Percentiles rank a stretch among this genome's conserved stretches.
phyloP scores from a whole-genome alignment of 2,113 vertebrate genomes.

The Clarias magur region DNA sequence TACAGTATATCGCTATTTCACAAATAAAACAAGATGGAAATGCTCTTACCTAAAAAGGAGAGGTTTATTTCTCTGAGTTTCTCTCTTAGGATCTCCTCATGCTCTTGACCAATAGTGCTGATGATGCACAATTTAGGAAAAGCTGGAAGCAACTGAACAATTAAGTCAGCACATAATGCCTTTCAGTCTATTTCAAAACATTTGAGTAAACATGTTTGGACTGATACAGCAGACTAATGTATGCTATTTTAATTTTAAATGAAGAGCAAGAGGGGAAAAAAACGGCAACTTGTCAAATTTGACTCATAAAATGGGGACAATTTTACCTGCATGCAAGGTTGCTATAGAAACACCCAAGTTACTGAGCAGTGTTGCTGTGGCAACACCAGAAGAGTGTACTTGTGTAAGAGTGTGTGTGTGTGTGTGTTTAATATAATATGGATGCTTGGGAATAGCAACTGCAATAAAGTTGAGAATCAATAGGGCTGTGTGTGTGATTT shows the following conservation, averaged over 20 bases:
- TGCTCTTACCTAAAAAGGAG: slow-evolving; percentile 89
- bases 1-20: neutral
- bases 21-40: neutral
- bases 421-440: slow-evolving; percentile 34
- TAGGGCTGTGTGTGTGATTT: slow-evolving; percentile 38
- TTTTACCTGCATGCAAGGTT: slow-evolving; percentile 58
- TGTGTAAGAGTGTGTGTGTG: neutral
- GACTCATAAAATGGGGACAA: slow-evolving; percentile 39
- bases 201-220: neutral
- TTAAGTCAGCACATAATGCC: neutral
- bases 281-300: slow-evolving; percentile 24
- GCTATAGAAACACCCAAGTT: slow-evolving; percentile 60
- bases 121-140: slow-evolving; percentile 75
- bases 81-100: slow-evolving; percentile 89
- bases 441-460: slow-evolving; percentile 27
- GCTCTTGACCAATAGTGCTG: slow-evolving; percentile 93
- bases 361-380: slow-evolving; percentile 61
- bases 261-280: slow-evolving; percentile 1
- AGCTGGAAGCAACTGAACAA: neutral
- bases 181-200: neutral
- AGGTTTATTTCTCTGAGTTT: slow-evolving; percentile 88
- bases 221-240: neutral
- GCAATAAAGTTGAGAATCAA: slow-evolving; percentile 53
- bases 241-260: slow-evolving; percentile 9
- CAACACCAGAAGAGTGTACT: slow-evolving; percentile 52